Conservation (phyloP, 2,797 vertebrate species). For the Gallirallus australis region DNA sequence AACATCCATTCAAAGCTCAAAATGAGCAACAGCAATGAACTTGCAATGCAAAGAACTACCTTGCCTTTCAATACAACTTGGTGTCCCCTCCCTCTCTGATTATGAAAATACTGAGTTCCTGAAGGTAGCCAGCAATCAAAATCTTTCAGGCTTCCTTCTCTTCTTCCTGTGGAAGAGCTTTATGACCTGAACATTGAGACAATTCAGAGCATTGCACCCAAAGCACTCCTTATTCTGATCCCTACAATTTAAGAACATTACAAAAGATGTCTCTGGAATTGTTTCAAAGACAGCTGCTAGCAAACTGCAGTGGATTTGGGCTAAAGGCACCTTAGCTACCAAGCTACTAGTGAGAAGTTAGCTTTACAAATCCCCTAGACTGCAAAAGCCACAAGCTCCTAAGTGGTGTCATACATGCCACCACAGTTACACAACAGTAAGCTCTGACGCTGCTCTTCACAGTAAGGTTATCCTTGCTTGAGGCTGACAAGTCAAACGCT, state of each 20-base stretch:
- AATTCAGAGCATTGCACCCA: not conserved
- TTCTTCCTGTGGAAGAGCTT: not conserved
- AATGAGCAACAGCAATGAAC: not conserved
- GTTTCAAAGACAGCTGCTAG: not conserved
- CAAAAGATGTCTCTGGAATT: not conserved
- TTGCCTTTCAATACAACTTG: not conserved
- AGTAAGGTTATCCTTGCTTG: not conserved
- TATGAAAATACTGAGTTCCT: not conserved
- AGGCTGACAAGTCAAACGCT: not conserved
- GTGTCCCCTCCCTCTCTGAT: not conserved
- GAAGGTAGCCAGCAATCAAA: not conserved
- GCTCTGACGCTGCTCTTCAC: fast-evolving
- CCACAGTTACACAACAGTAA: not conserved
- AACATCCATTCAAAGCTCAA: not conserved
- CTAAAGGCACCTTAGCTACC: not conserved
- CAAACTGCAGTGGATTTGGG: not conserved
- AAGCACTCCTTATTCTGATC: not conserved
- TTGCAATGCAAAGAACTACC: not conserved
- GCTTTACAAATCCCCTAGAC: not conserved
- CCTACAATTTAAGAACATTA: not conserved
- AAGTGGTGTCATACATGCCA: not conserved
- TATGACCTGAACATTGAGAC: not conserved
- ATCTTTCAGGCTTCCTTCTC: not conserved
- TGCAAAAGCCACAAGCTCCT: not conserved
- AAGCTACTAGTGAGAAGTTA: not conserved